Base-by-base conservation (phyloP, 2,888 invertebrate genomes). In the Troides aeacus region DNA sequence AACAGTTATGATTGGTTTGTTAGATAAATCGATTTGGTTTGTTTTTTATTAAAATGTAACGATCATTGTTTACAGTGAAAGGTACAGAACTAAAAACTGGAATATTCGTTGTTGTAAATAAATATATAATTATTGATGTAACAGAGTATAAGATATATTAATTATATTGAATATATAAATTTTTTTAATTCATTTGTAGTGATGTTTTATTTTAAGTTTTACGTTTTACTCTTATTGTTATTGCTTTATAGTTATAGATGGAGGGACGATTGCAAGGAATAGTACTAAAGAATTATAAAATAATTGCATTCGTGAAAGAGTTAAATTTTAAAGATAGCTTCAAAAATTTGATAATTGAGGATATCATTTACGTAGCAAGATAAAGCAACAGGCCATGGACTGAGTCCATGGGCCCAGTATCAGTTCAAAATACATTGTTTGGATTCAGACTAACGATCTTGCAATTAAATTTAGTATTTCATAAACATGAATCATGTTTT, bases 41-140 rank as follows among this genome's bases (percentile, higher is more conserved):
- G 42, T 15, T 5, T 12, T 42, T 6, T 53, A 15, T 6, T n/a
- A 53, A n/a, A 6, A 12, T n/a, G 8, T 17, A 50, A 53, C 18
- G n/a, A n/a, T 53, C n/a, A 53, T 53, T 53, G 18, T 53, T 53
- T n/a, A n/a, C 10, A 7, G 8, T 4, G 6, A 6, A 53, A 18
- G 57, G 10, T 23, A 10, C 17, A n/a, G 12, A 57, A n/a, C n/a
- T n/a, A 63, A 1, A 62, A 21, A n/a, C 46, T 2, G 36, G 74
- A 76, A 76, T 74, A 77, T 73, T 75, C 80, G 80, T 84, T 85
- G 77, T 85, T 89, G 89, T 90, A 88, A 86, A 87, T 88, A 90
- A 84, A 84, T 74, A 74, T 72, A 72, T 72, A 74, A 81, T 81
- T 80, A 78, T 81, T 81, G 80, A 80, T 86, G 79, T 87, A 84